Base-by-base conservation (phyloP, 1,140 invertebrate species). In the Choristoneura fumiferana region DNA sequence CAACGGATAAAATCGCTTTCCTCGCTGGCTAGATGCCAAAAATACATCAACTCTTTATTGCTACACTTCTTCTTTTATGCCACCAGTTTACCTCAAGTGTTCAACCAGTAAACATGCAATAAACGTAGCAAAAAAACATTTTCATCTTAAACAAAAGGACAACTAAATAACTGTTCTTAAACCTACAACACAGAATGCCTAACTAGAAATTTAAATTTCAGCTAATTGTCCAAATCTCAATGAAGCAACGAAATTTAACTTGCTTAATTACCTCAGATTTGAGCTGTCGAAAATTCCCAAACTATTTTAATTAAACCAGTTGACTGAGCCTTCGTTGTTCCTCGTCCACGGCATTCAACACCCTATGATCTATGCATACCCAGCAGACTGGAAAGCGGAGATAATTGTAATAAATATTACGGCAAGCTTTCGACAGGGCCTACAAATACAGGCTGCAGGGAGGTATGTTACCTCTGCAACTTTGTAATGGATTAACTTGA, bases 371-470 rank as follows among this genome's bases (percentile, higher is more conserved):
- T 40, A 43, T 33, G 57, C 13, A 54, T 59, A 59, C 13, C 18
- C 67, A 61, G 35, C 58, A 60, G 67, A 69, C 67, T 58, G 65
- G 60, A 71, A 71, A 71, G 35, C 53, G 38, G 57, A 65, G 65
- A 67, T 71, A 71, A 71, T 67, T 71, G 54, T 55, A 54, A 54
- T 54, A 54, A 54, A 36, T 54, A 35, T 29, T 36, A 29, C 8
- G 34, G 14, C 9, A 13, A 9, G 10, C 37, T 12, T 29, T 29
- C 22, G 43, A 49, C 43, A 38, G 37, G 29, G 10, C 52, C 29
- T 54, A 12, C 34, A 13, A 54, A 54, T 54, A 5, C 43, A 6
- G 22, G 43, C 40, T 15, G 22, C 22, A 29, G 22, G 22, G 22
- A 29, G 40, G 40, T 15, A 3, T 45, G 40, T 49, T 49, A 8